phyloP scores from a whole-genome alignment of 2,113 vertebrate species.

The Butastur rufipennis region DNA sequence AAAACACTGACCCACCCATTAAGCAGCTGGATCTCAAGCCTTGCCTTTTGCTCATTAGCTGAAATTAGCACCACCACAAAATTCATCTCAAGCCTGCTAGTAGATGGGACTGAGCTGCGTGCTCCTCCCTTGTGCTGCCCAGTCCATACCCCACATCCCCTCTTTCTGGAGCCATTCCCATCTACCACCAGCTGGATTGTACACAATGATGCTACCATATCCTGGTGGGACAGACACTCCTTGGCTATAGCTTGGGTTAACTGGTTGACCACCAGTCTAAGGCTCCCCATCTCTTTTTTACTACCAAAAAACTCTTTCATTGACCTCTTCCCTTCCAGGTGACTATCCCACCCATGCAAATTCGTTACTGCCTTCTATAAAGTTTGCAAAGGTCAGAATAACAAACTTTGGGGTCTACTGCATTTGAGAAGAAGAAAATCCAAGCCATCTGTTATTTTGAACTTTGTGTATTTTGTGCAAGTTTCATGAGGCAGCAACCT shows the following conservation, averaged over 20 bases:
- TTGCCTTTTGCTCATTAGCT: neutral
- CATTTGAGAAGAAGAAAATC: neutral
- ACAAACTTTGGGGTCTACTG: neutral
- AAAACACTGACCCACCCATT: neutral
- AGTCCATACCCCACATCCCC: neutral
- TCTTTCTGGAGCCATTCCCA: neutral
- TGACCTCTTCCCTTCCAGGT: neutral
- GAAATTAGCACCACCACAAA: neutral
- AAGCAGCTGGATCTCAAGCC: neutral
- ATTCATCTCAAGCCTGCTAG: neutral
- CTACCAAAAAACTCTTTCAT: neutral
- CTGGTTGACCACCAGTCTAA: neutral
- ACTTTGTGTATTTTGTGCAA: neutral
- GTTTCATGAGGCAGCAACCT: neutral
- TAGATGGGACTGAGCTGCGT: neutral
- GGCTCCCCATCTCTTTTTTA: neutral
- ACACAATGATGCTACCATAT: too few relatives aligned
- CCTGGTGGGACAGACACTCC: neutral
- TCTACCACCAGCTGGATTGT: fast-evolving
- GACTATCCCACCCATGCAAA: neutral
- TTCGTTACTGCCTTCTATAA: neutral
- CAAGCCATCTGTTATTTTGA: neutral
- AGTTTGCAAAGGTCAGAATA: neutral
- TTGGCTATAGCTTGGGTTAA: neutral
- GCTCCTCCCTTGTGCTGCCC: neutral